Percentiles rank a stretch among this genome's conserved stretches.
Evolutionary conservation across 2,113 vertebrate genomes (phyloP).

Genomic region (Amazona vittata): DNA sequence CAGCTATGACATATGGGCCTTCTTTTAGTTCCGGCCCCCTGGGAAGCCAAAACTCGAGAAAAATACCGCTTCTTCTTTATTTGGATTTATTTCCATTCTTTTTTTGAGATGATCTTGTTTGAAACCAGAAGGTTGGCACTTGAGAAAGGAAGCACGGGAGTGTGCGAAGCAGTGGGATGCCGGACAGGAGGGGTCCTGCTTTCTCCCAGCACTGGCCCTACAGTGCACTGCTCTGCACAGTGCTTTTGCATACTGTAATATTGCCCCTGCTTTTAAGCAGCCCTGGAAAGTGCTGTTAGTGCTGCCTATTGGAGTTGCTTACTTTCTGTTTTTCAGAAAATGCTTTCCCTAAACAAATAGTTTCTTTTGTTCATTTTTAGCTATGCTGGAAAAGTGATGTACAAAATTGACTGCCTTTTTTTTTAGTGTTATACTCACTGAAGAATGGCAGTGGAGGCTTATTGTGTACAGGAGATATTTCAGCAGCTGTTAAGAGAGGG

Average conservation of each 20-base stretch:
- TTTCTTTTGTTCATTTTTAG: background rate
- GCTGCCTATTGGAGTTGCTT: background rate
- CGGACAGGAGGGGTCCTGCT: background rate
- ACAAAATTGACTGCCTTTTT: background rate
- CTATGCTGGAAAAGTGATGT: background rate
- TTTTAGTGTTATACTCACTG: background rate
- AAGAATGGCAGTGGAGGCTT: background rate
- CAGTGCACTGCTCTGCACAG: background rate
- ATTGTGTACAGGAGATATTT: background rate
- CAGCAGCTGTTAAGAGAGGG: background rate
- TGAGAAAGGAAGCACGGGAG: background rate
- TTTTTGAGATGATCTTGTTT: background rate
- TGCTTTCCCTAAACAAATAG: background rate
- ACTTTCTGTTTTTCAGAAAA: background rate
- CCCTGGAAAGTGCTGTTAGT: background rate
- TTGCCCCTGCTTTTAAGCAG: background rate
- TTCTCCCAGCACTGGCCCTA: background rate
- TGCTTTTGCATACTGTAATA: background rate
- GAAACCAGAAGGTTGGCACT: slow-evolving; percentile 58
- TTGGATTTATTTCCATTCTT: background rate
- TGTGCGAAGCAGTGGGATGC: slow-evolving; percentile 24
- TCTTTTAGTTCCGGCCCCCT: slow-evolving; percentile 4
- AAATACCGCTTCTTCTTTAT: background rate
- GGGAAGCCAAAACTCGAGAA: background rate
- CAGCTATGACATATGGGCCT: slow-evolving; percentile 5